Evolutionary conservation across 2,888 invertebrate genomes (phyloP), one percentile per base, ranked within the genome.

Genomic region (Adelognathus sp.): DNA sequence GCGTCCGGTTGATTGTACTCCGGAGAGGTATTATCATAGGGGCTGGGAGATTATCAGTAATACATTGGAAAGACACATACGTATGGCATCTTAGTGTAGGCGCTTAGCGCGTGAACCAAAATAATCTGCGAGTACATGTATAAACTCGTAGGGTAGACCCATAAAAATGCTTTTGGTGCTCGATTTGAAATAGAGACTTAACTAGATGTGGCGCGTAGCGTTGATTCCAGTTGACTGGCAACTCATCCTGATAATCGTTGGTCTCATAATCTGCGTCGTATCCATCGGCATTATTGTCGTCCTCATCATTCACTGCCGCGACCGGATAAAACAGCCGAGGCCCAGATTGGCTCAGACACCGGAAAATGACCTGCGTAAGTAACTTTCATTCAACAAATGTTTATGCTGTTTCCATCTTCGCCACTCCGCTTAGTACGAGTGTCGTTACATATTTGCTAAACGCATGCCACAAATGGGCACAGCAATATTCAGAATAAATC

Each of bases 191-290:
- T 73, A 82, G 86, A 85, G 83, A 87, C 85, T 88, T 89, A 90
- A 88, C 87, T 84, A 86, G 82, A 81, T 86, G 81, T 90, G 88
- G 88, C 87, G 86, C 83, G 88, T 85, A 91, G 91, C 91, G 83
- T 88, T 91, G 90, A 91, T 91, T 89, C 91, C 91, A 89, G 90
- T 91, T 86, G 91, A 91, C 88, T 91, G 91, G 91, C 91, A 91
- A 85, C 89, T 91, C 69, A 91, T 91, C 80, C 87, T 97, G 85
- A 96, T 98, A 79, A 94, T 98, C 69, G 96, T 96, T 84, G 97
- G 97, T 73, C 96, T 97, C 66, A 95, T 97, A 82, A 96, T 96
- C 58, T 96, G 97, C n/a, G 95, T 97, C 41, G 96, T 97, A 82
- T 94, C 98, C 87, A 94, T 98, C 74, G 95, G 97, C 41, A 95